Conservation (phyloP, 2,113 vertebrate species). For the Callipepla squamata region DNA sequence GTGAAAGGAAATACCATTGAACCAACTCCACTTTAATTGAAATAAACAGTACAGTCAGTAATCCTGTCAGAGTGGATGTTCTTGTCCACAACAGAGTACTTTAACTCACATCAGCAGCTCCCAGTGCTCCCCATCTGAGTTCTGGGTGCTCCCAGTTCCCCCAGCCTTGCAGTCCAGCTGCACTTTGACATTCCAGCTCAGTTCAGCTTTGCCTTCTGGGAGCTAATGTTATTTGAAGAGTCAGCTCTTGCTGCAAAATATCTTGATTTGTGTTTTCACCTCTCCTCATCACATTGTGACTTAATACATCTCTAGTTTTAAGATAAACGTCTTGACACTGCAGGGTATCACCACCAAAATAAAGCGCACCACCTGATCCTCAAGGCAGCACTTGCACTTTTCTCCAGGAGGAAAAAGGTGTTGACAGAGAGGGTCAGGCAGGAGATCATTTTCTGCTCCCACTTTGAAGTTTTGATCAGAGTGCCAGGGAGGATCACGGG, state of each 20-base stretch:
- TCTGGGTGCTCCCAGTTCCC: background rate
- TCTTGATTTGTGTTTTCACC: background rate
- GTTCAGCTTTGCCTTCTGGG: background rate
- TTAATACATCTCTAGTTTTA: background rate
- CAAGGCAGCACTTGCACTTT: background rate
- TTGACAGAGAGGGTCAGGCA: background rate
- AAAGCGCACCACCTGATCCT: background rate
- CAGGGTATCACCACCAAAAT: background rate
- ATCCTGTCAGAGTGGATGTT: too few species aligned
- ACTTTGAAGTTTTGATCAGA: background rate
- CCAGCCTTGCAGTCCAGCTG: background rate
- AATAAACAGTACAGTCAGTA: fast-evolving
- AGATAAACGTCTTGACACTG: background rate
- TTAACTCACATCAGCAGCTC: background rate
- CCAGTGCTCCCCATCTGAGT: background rate
- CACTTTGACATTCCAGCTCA: background rate
- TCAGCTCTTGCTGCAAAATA: background rate
- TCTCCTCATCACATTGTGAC: background rate
- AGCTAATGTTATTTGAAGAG: background rate
- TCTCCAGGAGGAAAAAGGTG: background rate
- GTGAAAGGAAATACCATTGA: background rate
- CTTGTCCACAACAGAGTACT: background rate
- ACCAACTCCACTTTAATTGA: background rate
- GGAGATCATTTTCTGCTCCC: background rate
- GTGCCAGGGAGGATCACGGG: fast-evolving